phyloP scores from a whole-genome alignment of 2,113 vertebrate species.

The Datnioides undecimradiatus region DNA sequence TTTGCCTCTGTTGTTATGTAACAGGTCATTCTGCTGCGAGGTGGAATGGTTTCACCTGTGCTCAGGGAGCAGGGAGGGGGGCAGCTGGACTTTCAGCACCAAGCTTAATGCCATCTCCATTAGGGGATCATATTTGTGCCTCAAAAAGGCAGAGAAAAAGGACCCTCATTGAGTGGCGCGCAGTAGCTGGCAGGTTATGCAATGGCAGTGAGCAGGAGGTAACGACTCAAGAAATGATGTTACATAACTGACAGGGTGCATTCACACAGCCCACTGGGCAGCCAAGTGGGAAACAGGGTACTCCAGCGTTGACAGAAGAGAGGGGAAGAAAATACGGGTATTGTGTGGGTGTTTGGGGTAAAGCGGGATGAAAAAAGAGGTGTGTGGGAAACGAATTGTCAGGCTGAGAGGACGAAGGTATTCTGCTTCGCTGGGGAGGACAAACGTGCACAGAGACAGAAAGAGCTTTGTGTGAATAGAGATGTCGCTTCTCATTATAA shows the following conservation, averaged over 20 bases:
- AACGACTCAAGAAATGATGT: slow-evolving; percentile 75
- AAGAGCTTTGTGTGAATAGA: slow-evolving; percentile 72
- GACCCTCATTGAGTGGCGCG: slow-evolving; percentile 45
- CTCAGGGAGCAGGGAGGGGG: not conserved
- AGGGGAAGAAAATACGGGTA: slow-evolving; percentile 20
- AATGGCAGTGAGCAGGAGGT: slow-evolving; percentile 65
- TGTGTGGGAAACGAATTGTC: slow-evolving; percentile 70
- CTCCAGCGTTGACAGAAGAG: slow-evolving; percentile 40
- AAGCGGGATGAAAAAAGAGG: slow-evolving; percentile 23
- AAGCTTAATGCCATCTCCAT: slow-evolving; percentile 56
- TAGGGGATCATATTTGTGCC: slow-evolving; percentile 72
- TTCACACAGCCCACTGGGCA: slow-evolving; percentile 72
- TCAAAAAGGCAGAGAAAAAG: slow-evolving; percentile 60
- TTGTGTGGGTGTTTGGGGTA: slow-evolving; percentile 61
- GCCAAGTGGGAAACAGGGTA: slow-evolving; percentile 71
- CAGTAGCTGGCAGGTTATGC: slow-evolving; percentile 71
- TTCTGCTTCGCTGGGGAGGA: slow-evolving; percentile 30
- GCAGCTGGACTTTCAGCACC: slow-evolving; percentile 47
- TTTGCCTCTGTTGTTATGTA: slow-evolving; percentile 42
- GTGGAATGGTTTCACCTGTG: slow-evolving; percentile 60
- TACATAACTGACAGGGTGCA: slow-evolving; percentile 76
- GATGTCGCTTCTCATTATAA: slow-evolving; percentile 75
- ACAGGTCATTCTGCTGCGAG: slow-evolving; percentile 38
- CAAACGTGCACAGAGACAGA: slow-evolving; percentile 58
- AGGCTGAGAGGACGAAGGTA: slow-evolving; percentile 49